Percentiles rank a stretch among this genome's conserved stretches.
Conservation (phyloP, 2,113 vertebrate species). For the Anthoscopus minutus region DNA sequence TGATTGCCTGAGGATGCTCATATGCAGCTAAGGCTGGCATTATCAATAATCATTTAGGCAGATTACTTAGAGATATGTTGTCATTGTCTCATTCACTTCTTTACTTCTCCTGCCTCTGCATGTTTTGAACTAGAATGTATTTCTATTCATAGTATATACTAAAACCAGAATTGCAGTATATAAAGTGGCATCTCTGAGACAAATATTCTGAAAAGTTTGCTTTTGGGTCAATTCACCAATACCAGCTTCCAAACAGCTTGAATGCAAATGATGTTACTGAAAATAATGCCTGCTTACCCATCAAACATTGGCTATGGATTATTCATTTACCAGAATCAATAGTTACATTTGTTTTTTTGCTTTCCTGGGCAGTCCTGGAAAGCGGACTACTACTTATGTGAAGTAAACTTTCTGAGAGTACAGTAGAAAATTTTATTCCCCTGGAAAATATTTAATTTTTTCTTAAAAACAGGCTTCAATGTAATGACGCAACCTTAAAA, state of each 20-base stretch:
- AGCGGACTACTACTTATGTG: not conserved
- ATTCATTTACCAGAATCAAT: not conserved
- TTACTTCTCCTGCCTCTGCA: not conserved
- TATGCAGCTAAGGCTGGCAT: not conserved
- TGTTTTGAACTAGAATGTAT: not conserved
- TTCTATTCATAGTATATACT: not conserved
- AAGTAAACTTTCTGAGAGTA: slow-evolving; percentile 12
- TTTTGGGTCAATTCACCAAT: not conserved
- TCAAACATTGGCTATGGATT: not conserved
- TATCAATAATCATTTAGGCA: not conserved
- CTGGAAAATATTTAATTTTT: not conserved
- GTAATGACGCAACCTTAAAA: not conserved
- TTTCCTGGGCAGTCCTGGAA: not conserved
- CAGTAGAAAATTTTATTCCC: slow-evolving; percentile 2
- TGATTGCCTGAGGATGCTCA: not conserved
- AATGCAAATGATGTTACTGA: not conserved
- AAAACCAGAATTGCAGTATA: not conserved
- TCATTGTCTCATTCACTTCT: not conserved
- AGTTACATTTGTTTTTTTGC: not conserved
- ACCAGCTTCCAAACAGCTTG: not conserved
- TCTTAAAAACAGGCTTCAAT: not conserved
- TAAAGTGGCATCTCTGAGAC: not conserved
- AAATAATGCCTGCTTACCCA: not conserved
- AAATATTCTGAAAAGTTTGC: not conserved
- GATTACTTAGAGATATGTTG: not conserved